Evolutionary conservation across 2,113 vertebrate genomes (phyloP), one percentile per base, ranked within the genome.

Genomic region (Pelusios castaneus): DNA sequence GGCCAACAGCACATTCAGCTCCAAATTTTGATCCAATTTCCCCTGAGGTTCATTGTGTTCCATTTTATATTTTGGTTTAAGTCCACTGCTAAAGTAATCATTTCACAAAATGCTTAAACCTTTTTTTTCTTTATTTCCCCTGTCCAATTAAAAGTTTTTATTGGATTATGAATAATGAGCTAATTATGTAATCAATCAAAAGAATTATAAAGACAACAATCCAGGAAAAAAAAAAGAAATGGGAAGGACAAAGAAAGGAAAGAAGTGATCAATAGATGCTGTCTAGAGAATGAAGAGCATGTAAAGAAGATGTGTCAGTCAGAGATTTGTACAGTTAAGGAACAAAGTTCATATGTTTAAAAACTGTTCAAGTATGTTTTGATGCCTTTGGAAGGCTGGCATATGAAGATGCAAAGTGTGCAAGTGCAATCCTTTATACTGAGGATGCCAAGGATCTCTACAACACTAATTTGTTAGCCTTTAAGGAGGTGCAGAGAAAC

Each of bases 241-340:
- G 1, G 1, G 43, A 2, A 38, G 43, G 41, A 45, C 12, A 29
- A 31, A 2, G 51, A 17, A 84, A 90, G 60, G 5, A 2, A 45
- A 87, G 27, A 3, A 55, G 1, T 1, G 24, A 22, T 54, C 10
- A 13, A 2, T 29, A 83, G 19, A 82, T 0, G 0, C 29, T 0
- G 0, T 13, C 25, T 67, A 19, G 16, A n/a, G 34, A 67, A 67
- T 67, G 60, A 67, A 67, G 60, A n/a, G 60, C n/a, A 55, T 10
- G 14, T 41, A 60, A 70, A 80, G 27, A 52, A 31, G 19, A 80
- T 79, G 0, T 10, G 81, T 70, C 52, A 83, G 22, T 13, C 56
- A 73, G 63, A 63, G 43, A 9, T 45, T 87, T 83, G n/a, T n/a
- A n/a, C n/a, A n/a, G n/a, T n/a, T n/a, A n/a, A n/a, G n/a, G n/a